phyloP scores from a whole-genome alignment of 1,140 invertebrate species.

The Portunus trituberculatus region DNA sequence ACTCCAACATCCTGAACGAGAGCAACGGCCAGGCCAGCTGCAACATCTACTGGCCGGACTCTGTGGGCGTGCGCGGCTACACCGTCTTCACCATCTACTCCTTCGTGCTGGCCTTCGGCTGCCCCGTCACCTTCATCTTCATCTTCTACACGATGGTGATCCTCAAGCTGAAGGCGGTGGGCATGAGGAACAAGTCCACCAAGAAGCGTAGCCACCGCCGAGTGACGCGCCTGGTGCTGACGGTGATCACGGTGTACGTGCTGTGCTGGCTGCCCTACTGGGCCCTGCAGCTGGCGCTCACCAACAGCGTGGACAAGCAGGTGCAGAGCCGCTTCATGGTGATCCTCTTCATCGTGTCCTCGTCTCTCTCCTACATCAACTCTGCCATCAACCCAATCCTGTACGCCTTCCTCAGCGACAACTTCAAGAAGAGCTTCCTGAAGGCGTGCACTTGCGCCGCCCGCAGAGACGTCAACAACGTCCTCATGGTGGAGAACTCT shows the following conservation, averaged over 20 bases:
- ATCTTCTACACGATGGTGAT: constrained; percentile 98
- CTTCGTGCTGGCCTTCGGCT: constrained; percentile 92
- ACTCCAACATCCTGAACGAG: constrained; percentile 63
- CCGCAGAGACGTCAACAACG: constrained; percentile 59
- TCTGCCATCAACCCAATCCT: constrained; percentile 67
- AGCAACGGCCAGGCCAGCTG: constrained; percentile 60
- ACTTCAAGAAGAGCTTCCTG: constrained; percentile 67
- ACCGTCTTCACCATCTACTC: constrained; percentile 93
- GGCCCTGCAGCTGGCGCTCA: constrained; percentile 59
- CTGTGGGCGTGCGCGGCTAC: constrained; percentile 82
- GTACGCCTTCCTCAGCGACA: constrained; percentile 67
- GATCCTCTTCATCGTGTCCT: constrained; percentile 57
- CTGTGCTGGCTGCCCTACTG: constrained; percentile 66
- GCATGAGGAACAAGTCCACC: constrained; percentile 83
- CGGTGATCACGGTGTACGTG: constrained; percentile 63
- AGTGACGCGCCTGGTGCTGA: constrained; percentile 62
- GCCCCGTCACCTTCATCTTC: constrained; percentile 84
- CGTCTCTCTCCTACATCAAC: constrained; percentile 64
- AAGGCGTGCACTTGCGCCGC: constrained; percentile 63
- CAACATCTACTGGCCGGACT: constrained; percentile 65
- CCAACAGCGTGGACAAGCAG: constrained; percentile 54
- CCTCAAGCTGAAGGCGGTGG: constrained; percentile 90
- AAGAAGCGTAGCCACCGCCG: constrained; percentile 55
- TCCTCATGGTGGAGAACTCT: constrained; percentile 53
- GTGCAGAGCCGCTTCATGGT: constrained; percentile 63